A percentile compares a stretch with the other conserved stretches of the same genome.
Conservation (phyloP, 2,888 invertebrate species). For the Tipula unca region DNA sequence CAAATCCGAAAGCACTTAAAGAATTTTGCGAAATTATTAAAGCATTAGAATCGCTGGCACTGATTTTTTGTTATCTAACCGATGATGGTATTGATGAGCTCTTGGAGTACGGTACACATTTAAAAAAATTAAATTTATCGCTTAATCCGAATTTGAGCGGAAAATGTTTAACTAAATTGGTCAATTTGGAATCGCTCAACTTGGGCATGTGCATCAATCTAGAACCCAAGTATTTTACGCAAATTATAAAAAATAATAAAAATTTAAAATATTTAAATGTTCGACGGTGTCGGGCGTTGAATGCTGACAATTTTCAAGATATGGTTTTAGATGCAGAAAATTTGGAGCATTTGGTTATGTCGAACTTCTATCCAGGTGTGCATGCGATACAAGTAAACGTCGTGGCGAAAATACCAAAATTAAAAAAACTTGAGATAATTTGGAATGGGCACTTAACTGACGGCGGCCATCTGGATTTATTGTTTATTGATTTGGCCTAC, state of each 20-base stretch:
- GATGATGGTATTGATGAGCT: background rate
- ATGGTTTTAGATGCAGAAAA: background rate
- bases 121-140: background rate
- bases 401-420: background rate
- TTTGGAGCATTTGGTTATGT: background rate
- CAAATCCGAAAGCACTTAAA: background rate
- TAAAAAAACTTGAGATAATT: background rate
- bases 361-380: background rate
- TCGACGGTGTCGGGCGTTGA: background rate
- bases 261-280: background rate
- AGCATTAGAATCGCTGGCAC: background rate
- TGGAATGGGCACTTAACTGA: background rate
- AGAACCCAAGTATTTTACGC: background rate
- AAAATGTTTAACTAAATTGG: background rate
- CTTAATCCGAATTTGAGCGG: background rate
- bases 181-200: background rate
- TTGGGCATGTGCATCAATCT: background rate
- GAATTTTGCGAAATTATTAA: background rate
- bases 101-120: background rate
- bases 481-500: background rate
- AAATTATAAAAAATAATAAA: background rate
- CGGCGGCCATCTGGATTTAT: background rate
- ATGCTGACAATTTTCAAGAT: background rate
- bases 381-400: background rate
- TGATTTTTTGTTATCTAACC: background rate